A percentile compares a stretch with the other conserved stretches of the same genome.
phyloP scores from a whole-genome alignment of 2,888 invertebrate species.

The Drosophila flavopinicola region DNA sequence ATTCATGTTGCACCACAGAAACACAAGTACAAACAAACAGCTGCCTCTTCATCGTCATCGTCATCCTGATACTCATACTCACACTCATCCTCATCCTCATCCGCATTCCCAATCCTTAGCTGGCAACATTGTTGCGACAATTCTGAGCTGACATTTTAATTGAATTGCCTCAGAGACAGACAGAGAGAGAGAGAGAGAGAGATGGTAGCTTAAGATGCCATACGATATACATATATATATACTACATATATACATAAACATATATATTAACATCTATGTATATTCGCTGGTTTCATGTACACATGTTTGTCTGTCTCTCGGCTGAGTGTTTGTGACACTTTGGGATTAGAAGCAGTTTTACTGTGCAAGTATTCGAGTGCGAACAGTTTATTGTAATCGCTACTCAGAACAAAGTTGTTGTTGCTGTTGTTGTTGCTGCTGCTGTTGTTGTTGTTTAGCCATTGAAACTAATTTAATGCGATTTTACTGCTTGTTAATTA shows the following conservation, averaged over 20 bases:
- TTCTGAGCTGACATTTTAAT: constrained; percentile 69
- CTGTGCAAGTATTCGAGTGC: constrained; percentile 38
- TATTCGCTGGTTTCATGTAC: neutral
- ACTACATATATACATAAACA: neutral
- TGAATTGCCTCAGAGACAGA: constrained; percentile 50
- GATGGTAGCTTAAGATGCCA: constrained; percentile 27
- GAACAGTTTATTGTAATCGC: constrained; percentile 74
- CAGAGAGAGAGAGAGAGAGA: constrained; percentile 3
- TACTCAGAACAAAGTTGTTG: constrained; percentile 28
- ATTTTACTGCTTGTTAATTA: constrained; percentile 40
- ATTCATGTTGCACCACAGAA: constrained; percentile 51
- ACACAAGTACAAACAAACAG: constrained; percentile 22
- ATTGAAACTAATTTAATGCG: constrained; percentile 39
- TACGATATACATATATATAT: constrained; percentile 4
- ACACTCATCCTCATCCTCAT: constrained; percentile 2
- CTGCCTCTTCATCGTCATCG: constrained; percentile 20
- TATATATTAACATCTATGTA: neutral
- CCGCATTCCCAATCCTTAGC: constrained; percentile 8
- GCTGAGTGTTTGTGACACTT: constrained; percentile 35
- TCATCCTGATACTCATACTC: constrained; percentile 2
- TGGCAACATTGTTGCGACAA: constrained; percentile 36
- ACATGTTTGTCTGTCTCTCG: constrained; percentile 7
- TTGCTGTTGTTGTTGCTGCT: constrained; percentile 6
- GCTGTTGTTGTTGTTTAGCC: neutral
- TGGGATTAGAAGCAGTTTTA: constrained; percentile 31